phyloP scores from a whole-genome alignment of 2,797 vertebrate species.

The Sibirionetta formosa region DNA sequence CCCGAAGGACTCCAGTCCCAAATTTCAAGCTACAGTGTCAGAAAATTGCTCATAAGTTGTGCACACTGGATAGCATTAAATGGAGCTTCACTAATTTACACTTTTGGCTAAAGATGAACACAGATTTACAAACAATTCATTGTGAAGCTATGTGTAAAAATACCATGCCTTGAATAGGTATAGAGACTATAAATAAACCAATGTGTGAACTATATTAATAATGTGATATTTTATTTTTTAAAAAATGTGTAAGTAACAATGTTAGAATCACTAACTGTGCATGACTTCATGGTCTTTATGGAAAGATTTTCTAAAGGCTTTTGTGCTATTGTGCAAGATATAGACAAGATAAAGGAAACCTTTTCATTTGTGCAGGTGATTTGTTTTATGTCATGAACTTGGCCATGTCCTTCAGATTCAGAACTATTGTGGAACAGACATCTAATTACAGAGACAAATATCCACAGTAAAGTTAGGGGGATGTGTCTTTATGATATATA shows the following conservation, averaged over 20 bases:
- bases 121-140: background rate
- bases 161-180: background rate
- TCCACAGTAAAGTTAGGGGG: slow-evolving; percentile 17
- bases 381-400: slow-evolving; percentile 51
- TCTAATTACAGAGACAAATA: slow-evolving; percentile 60
- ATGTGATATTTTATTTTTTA: background rate
- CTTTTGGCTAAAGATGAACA: background rate
- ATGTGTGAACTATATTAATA: background rate
- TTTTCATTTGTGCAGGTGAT: slow-evolving; percentile 23
- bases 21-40: background rate
- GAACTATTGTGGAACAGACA: slow-evolving; percentile 21
- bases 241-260: background rate
- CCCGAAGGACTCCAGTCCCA: background rate
- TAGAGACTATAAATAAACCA: background rate
- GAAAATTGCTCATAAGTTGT: background rate
- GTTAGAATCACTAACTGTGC: background rate
- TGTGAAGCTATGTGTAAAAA: background rate
- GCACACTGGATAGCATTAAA: background rate
- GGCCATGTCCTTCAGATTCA: slow-evolving; percentile 42
- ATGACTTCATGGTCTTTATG: background rate
- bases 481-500: slow-evolving; percentile 36
- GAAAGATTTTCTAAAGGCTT: background rate
- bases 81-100: slow-evolving; percentile 2
- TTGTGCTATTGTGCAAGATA: background rate
- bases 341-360: background rate